Evolutionary conservation across 2,888 invertebrate species (phyloP), one percentile per base, ranked within the genome.

Genomic region (Chirona hameri): DNA sequence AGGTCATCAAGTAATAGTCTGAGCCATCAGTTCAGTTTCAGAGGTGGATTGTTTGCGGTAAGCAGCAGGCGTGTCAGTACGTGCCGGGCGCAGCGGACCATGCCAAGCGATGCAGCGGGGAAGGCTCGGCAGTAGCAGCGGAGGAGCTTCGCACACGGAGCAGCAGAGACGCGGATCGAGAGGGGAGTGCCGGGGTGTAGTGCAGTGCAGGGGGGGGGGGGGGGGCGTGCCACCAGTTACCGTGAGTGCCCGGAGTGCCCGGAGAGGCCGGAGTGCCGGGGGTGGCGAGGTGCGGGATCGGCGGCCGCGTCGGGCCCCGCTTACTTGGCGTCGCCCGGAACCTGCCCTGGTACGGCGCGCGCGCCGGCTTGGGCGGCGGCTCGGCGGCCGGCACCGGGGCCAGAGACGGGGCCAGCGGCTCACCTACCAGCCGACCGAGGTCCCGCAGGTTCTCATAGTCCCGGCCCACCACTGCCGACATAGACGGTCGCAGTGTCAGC

Each of bases 271-370:
- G 5, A 18, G 60, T 18, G 31, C 72, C 72, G 72, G 27, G 31
- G 0, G 29, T 18, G 72, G 29, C 31, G 72, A 72, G 72, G n/a
- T 69, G 29, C 65, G 27, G 27, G 65, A 12, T 12, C 27, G 7
- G 72, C 31, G 18, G 18, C 72, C 7, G 31, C 39, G 10, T 24
- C 46, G 39, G 76, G 12, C 39, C 4, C 39, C 76, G 46, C 76
- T 76, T 76, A 76, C 76, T 12, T 76, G 76, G 46, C 39, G 76
- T 76, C 39, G 76, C 76, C 3, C 76, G 76, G 24, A 76, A 76
- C 46, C 76, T 39, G 21, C 76, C 76, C 27, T 46, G 46, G 76
- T 76, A 76, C 39, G 46, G 21, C 39, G 76, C 27, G 10, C 39
- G 76, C 76, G 76, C 46, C 39, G 46, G 39, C 46, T 27, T n/a